Evolutionary conservation across 2,888 invertebrate species (phyloP).

Genomic region (Luperina testacea): DNA sequence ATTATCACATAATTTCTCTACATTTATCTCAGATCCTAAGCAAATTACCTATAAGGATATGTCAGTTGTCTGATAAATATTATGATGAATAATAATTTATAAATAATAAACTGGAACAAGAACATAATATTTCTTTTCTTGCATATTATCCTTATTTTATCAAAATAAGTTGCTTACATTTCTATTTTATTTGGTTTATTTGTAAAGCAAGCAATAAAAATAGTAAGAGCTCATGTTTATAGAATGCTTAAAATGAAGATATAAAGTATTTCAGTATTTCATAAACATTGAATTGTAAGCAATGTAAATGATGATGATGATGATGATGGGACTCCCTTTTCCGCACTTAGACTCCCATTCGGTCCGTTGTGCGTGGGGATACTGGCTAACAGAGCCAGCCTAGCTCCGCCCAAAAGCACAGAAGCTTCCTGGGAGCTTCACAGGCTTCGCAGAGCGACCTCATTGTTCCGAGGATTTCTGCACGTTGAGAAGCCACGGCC

Average conservation of each 20-base stretch:
- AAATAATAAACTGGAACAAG: not conserved
- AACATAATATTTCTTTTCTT: not conserved
- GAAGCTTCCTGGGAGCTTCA: too few relatives aligned
- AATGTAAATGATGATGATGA: too few relatives aligned
- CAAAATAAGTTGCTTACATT: not conserved
- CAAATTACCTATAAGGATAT: not conserved
- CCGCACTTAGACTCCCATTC: too few relatives aligned
- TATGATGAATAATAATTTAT: not conserved
- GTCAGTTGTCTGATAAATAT: not conserved
- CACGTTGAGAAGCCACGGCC: too few relatives aligned
- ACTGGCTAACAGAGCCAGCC: too few relatives aligned
- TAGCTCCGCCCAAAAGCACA: too few relatives aligned
- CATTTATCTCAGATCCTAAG: not conserved
- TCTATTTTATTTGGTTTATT: not conserved
- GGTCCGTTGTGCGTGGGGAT: too few relatives aligned
- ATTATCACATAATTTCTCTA: not conserved
- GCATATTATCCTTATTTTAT: constrained; percentile 1
- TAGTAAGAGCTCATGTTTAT: not conserved
- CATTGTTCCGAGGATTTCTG: too few relatives aligned
- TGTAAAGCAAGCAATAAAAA: constrained; percentile 4
- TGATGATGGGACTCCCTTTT: too few relatives aligned
- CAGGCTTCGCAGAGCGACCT: too few relatives aligned
- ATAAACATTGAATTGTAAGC: constrained; percentile 22
- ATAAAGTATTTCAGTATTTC: constrained; percentile 10
- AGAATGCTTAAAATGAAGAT: constrained; percentile 31